Evolutionary conservation across 2,113 vertebrate genomes (phyloP).

Genomic region (Takifugu flavidus): DNA sequence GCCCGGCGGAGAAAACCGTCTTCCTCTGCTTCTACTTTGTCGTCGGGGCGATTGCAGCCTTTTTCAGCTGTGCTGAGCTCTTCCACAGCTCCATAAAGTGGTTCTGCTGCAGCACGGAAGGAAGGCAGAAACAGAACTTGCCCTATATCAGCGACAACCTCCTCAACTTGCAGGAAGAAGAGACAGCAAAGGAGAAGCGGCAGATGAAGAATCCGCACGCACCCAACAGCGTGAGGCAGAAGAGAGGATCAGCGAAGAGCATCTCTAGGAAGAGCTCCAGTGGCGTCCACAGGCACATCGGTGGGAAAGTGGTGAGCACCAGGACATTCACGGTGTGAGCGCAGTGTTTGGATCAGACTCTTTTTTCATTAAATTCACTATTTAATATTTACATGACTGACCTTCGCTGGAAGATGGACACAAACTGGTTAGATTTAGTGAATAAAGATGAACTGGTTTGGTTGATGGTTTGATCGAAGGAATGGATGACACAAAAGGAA

Average conservation of each 20-base stretch:
- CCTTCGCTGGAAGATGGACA: too few species aligned
- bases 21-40: slow-evolving; percentile 91
- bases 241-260: slow-evolving; percentile 20
- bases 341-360: neutral
- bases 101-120: slow-evolving; percentile 28
- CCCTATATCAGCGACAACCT: slow-evolving; percentile 19
- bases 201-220: neutral
- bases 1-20: slow-evolving; percentile 88
- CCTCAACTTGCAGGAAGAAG: neutral
- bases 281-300: slow-evolving; percentile 12
- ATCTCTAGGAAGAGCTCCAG: slow-evolving; percentile 23
- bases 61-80: slow-evolving; percentile 81
- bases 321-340: slow-evolving; percentile 40
- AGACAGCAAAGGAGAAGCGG: neutral
- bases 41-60: slow-evolving; percentile 79
- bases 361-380: too few species aligned
- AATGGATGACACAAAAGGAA: neutral
- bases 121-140: accelerated
- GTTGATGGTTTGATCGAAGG: neutral
- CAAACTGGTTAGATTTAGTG: too few species aligned
- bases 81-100: slow-evolving; percentile 77
- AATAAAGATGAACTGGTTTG: neutral
- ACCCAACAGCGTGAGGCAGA: slow-evolving; percentile 3
- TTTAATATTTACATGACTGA: too few species aligned
- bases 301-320: slow-evolving; percentile 13